Base-by-base conservation (phyloP, 2,797 vertebrate species). In the Intellagama lesueurii region DNA sequence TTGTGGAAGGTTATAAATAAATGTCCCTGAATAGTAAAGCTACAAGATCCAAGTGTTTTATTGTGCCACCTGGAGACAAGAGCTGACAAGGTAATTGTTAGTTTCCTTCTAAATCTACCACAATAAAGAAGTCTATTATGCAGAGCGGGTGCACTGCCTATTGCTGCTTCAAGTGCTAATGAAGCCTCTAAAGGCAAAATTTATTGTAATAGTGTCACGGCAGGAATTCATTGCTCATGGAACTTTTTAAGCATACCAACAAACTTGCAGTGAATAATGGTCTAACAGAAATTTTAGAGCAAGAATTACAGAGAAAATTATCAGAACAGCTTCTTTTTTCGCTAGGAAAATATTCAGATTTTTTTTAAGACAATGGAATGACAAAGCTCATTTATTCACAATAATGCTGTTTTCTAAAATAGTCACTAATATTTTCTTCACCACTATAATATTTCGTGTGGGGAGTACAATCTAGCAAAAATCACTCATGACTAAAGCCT, bases 1-100 rank as follows among this genome's bases (percentile, higher is more conserved):
- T 86, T 87, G 86, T 94, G 83, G 92, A 94, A 90, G 49, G 69
- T 91, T 94, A 91, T 76, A 87, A 89, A 91, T 92, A 90, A 93
- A 93, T 95, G 93, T 91, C 72, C 22, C 64, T 5, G 0, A 92
- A 92, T 35, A 70, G 44, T 52, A 91, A 92, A 85, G 69, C 82
- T 92, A 73, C 91, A 52, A 95, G 95, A 94, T 93, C 91, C 56
- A 94, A 92, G 8, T 64, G 17, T 26, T 88, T 88, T 93, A 68
- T 93, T 90, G 89, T 94, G 79, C 87, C 84, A 86, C 83, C 78
- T 92, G 88, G 81, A 93, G 82, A 93, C 88, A 92, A 32, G 80
- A 90, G 79, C 40, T 93, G 91, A 89, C 90, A 93, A 85, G n/a
- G 24, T 49, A 90, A 91, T 40, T 90, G 60, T 83, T 87, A 75